phyloP scores from a whole-genome alignment of 2,113 vertebrate species.

The Ovis canadensis region DNA sequence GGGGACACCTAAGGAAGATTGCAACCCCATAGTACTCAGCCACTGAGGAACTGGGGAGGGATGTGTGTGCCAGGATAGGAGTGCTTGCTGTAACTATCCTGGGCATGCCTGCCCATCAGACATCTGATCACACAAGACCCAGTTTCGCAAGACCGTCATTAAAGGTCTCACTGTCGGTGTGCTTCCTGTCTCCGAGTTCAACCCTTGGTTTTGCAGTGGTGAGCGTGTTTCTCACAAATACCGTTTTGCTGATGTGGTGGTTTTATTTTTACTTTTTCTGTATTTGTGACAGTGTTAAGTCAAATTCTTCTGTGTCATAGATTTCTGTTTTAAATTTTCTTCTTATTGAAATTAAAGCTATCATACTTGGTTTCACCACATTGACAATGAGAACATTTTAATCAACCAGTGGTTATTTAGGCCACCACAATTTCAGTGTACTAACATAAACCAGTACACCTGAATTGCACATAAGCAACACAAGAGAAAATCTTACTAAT shows the following conservation, averaged over 20 bases:
- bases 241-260: background rate
- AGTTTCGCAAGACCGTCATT: accelerated
- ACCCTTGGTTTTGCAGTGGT: background rate
- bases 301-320: background rate
- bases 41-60: background rate
- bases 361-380: background rate
- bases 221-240: background rate
- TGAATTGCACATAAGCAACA: background rate
- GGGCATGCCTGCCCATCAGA: background rate
- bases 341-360: background rate
- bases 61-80: background rate
- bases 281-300: background rate
- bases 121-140: background rate
- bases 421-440: background rate
- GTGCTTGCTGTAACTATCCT: background rate
- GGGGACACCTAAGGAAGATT: background rate
- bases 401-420: background rate
- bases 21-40: background rate
- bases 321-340: background rate
- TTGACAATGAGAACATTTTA: background rate
- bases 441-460: background rate
- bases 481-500: background rate
- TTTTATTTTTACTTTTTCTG: background rate
- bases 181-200: background rate
- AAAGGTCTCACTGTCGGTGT: background rate